Conservation (phyloP, 2,888 invertebrate species). For the Plagiodera versicolora region DNA sequence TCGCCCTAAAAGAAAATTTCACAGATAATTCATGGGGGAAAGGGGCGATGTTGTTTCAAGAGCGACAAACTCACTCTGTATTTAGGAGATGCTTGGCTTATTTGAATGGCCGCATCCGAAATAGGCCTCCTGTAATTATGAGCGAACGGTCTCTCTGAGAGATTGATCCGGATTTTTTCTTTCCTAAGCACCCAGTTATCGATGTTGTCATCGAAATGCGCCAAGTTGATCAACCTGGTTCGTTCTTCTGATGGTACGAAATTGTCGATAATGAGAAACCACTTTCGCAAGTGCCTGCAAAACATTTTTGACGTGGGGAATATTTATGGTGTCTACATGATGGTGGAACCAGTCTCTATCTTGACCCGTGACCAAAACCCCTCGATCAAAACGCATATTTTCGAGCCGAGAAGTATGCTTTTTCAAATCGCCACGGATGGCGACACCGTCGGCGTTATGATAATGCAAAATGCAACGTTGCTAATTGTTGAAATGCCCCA, state of each 20-base stretch:
- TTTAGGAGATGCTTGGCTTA: slow-evolving; percentile 39
- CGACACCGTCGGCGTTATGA: too few species aligned
- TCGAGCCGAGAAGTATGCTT: too few species aligned
- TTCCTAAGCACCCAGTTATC: slow-evolving; percentile 68
- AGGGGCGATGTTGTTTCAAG: too few species aligned
- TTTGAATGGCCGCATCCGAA: slow-evolving; percentile 49
- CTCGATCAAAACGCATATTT: too few species aligned
- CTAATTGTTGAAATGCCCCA: too few species aligned
- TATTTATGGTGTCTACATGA: too few species aligned
- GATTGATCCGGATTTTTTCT: slow-evolving; percentile 44
- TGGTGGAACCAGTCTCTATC: too few species aligned
- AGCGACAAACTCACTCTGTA: slow-evolving; percentile 45
- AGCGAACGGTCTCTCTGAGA: slow-evolving; percentile 48
- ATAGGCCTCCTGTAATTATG: slow-evolving; percentile 51
- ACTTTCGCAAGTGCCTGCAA: slow-evolving; percentile 79
- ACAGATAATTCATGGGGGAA: too few species aligned
- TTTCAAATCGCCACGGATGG: too few species aligned
- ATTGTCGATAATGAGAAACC: slow-evolving; percentile 85
- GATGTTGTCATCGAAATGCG: slow-evolving; percentile 80
- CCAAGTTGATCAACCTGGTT: slow-evolving; percentile 70
- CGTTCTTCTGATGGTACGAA: slow-evolving; percentile 86
- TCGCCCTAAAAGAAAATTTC: slow-evolving; percentile 54
- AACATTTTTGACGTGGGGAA: too few species aligned
- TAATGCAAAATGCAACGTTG: too few species aligned
- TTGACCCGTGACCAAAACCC: too few species aligned